Percentiles rank a stretch among this genome's conserved stretches.
These are phyloP conservation scores for Tautogolabrus adspersus DNA, from an alignment of 2,113 vertebrate species.

Conservation along the genomic window DNA sequence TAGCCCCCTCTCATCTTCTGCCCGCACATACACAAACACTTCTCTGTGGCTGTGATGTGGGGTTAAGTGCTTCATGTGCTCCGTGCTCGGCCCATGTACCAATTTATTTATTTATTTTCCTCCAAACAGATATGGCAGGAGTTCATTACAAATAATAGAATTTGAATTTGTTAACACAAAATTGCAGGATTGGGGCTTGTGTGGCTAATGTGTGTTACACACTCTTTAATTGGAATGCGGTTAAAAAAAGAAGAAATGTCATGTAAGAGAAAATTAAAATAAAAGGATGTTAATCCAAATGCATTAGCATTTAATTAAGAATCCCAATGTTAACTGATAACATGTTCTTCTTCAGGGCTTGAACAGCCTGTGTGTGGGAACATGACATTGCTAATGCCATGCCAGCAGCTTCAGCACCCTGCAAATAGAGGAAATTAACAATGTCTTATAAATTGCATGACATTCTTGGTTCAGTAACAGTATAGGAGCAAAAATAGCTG, in stretches of 20 bases:
- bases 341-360: neutral
- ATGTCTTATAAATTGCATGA: neutral
- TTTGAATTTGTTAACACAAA: neutral
- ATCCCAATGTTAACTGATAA: conserved; percentile 12
- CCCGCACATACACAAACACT: conserved; percentile 58
- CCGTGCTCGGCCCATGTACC: conserved; percentile 7
- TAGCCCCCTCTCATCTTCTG: conserved; percentile 49
- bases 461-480: neutral
- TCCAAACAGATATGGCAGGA: conserved; percentile 5
- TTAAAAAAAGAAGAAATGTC: neutral
- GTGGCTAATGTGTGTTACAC: neutral
- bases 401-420: neutral
- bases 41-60: conserved; percentile 36
- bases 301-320: conserved; percentile 12
- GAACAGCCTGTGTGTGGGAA: neutral
- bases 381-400: neutral
- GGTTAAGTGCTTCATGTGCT: conserved; percentile 54
- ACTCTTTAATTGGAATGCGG: conserved; percentile 5
- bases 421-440: neutral
- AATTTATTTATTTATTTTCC: conserved; percentile 13
- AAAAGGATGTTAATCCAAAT: neutral
- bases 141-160: conserved; percentile 26
- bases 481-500: neutral
- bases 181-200: neutral
- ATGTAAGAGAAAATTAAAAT: neutral